Conservation (phyloP, 2,888 invertebrate genomes). For the Apoderus coryli region DNA sequence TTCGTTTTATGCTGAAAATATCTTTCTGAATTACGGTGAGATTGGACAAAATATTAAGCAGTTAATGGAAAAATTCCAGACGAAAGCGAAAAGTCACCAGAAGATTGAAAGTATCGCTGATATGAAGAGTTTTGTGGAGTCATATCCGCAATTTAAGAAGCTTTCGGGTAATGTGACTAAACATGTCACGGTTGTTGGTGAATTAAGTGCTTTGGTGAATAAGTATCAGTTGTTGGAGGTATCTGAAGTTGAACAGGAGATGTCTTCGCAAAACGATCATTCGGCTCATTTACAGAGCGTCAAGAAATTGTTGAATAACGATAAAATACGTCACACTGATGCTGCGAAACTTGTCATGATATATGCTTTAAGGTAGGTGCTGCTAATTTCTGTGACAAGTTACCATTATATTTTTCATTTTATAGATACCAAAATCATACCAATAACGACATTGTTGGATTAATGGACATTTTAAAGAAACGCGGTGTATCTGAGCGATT, state of each 20-base stretch:
- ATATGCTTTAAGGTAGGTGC: conserved; percentile 83
- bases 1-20: conserved; percentile 90
- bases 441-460: conserved; percentile 64
- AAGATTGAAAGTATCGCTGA: conserved; percentile 97
- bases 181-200: conserved; percentile 93
- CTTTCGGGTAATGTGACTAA: conserved; percentile 93
- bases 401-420: too few species aligned
- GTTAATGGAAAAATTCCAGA: conserved; percentile 87
- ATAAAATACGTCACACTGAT: conserved; percentile 57
- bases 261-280: conserved; percentile 78
- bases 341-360: conserved; percentile 78
- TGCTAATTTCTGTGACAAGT: too few species aligned
- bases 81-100: conserved; percentile 87
- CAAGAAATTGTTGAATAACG: conserved; percentile 60
- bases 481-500: conserved; percentile 54
- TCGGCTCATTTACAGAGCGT: conserved; percentile 64
- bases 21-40: conserved; percentile 95
- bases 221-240: conserved; percentile 71
- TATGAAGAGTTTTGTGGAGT: conserved; percentile 97
- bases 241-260: conserved; percentile 86
- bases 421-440: conserved; percentile 86
- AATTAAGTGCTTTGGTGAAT: conserved; percentile 74
- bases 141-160: conserved; percentile 96
- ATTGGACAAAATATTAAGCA: conserved; percentile 94
- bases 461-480: conserved; percentile 58